Base-by-base conservation (phyloP, 2,113 vertebrate genomes). In the Madoqua kirkii region DNA sequence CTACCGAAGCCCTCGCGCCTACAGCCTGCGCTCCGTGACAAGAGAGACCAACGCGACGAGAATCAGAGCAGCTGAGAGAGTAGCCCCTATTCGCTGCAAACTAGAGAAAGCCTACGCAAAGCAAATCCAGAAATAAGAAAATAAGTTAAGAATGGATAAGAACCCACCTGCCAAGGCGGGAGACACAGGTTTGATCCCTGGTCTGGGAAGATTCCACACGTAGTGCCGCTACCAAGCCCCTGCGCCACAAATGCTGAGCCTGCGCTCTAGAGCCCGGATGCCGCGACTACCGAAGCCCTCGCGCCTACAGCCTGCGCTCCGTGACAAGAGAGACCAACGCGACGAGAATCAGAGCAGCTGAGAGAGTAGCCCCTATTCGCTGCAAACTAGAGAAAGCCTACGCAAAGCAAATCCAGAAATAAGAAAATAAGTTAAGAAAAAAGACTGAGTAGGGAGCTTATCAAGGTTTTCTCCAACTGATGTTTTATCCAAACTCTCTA, bases 211-310 rank as follows among this genome's bases (percentile, higher is more conserved):
- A 52, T 52, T 52, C 50, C 50, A 16, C 50, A 16, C 16, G 50
- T 15, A 15, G 14, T 15, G 50, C 14, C 15, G 50, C 50, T 15
- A 52, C 4, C 50, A 52, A 74, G 36, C 67, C 19, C 67, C 36
- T 74, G 67, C 0, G 0, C 67, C 67, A 11, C 67, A 40, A 6
- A 2, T 12, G 25, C 57, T 27, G n/a, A 40, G 19, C 64, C 17
- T 1, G 3, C 0, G 19, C 64, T 36, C n/a, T 36, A 21, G n/a
- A 71, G 64, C 64, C 64, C 9, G 0, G 19, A 3, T 0, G 0
- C n/a, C 4, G 0, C 0, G 4, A 23, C 67, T 13, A 12, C 67
- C 1, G n/a, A 40, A 71, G n/a, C 67, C 19, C n/a, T 71, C 0
- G 0, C 3, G 0, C 19, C 36, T 25, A 3, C n/a, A 40, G 67